Conservation (phyloP, 2,797 vertebrate species). For the Alexandromys oeconomus region DNA sequence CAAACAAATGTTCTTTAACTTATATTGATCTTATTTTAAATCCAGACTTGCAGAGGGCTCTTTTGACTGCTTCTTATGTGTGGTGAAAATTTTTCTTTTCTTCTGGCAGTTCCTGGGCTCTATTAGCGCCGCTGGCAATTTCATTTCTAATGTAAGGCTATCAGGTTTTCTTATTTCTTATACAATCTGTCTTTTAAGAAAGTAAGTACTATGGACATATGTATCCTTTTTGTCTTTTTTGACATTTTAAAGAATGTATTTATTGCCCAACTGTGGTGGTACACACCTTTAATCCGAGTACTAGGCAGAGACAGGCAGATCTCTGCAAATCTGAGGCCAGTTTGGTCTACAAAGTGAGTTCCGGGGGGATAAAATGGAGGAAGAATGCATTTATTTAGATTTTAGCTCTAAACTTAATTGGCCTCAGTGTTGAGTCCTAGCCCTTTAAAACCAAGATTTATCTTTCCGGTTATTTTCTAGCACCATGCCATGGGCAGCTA, state of each 20-base stretch:
- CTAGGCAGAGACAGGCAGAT: not conserved
- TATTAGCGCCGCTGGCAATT: not conserved
- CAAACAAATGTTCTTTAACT: not conserved
- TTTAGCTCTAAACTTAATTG: not conserved
- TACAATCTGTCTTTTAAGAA: not conserved
- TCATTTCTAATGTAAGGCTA: not conserved
- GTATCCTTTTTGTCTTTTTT: not conserved
- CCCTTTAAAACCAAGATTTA: slow-evolving; percentile 6
- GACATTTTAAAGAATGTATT: not conserved
- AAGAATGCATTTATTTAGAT: not conserved
- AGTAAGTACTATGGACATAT: not conserved
- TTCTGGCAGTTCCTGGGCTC: not conserved
- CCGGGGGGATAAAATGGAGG: too few relatives aligned
- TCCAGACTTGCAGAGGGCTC: not conserved
- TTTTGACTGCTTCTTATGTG: not conserved
- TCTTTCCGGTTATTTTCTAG: not conserved
- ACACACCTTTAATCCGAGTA: not conserved
- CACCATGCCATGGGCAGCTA: not conserved
- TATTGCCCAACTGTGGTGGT: not conserved
- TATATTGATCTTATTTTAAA: slow-evolving; percentile 4
- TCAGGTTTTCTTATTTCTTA: slow-evolving; percentile 17
- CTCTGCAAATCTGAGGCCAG: not conserved
- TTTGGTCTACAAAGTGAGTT: not conserved
- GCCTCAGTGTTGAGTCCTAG: not conserved
- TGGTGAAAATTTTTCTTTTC: not conserved